phyloP scores from a whole-genome alignment of 1,140 invertebrate genomes.

The Vollenhovia emeryi region DNA sequence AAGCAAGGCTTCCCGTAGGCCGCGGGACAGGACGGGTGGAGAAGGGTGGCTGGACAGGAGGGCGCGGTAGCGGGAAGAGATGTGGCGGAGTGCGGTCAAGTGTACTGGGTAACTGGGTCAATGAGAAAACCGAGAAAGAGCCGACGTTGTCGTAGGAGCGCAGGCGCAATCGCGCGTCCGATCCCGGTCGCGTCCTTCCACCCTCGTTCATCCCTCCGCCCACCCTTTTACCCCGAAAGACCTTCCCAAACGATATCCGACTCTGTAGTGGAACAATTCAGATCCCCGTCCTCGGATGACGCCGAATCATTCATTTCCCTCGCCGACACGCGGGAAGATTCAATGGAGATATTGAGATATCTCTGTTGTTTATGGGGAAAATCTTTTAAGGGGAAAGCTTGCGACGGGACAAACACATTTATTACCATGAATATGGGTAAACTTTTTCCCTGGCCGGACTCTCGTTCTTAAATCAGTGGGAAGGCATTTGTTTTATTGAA shows the following conservation, averaged over 20 bases:
- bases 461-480: background rate
- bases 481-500: background rate
- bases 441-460: background rate
- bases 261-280: constrained; percentile 2
- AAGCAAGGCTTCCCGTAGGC: constrained; percentile 19
- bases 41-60: constrained; percentile 68
- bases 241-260: background rate
- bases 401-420: constrained; percentile 4
- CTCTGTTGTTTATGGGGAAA: background rate
- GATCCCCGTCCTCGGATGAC: background rate
- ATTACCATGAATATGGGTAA: background rate
- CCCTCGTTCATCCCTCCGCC: background rate
- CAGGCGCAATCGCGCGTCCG: constrained; percentile 62
- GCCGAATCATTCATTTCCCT: constrained; percentile 2
- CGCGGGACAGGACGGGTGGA: constrained; percentile 38
- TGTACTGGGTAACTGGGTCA: constrained; percentile 85
- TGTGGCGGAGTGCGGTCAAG: constrained; percentile 82
- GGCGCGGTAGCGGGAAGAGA: constrained; percentile 59
- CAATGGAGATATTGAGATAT: background rate
- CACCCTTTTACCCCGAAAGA: constrained; percentile 16
- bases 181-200: constrained; percentile 11
- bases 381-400: background rate
- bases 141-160: constrained; percentile 72
- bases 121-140: constrained; percentile 81
- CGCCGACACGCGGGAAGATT: background rate